Evolutionary conservation across 2,888 invertebrate genomes (phyloP), one percentile per base, ranked within the genome.

Genomic region (Cryptops parisi): DNA sequence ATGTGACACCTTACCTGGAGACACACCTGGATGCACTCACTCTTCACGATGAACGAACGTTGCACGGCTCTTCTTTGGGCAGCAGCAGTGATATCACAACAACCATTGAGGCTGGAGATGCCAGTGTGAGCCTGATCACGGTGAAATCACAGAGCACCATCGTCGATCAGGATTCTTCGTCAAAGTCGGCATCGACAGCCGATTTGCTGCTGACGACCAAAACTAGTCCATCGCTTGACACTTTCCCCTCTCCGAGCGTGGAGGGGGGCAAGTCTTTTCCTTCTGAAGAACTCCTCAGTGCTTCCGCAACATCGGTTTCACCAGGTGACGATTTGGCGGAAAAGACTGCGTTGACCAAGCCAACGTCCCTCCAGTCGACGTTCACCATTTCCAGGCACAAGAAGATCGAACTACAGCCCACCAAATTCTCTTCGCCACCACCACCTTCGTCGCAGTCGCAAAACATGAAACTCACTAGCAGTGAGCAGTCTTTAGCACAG

Each of bases 301-400:
- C 26, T 17, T 21, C 24, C 3, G 3, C 47, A 1, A n/a, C n/a
- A n/a, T n/a, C n/a, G n/a, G n/a, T n/a, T n/a, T n/a, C n/a, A n/a
- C n/a, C n/a, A n/a, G n/a, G n/a, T n/a, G n/a, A n/a, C n/a, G n/a
- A n/a, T n/a, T 24, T 21, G 12, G 17, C 27, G 17, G 27, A 27
- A 15, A 27, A 47, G 17, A 25, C 21, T 21, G 2, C 27, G 1
- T 25, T 21, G 27, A 47, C 22, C 21, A 27, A 27, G 27, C 25
- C 25, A 24, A 21, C 21, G 1, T 17, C 27, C 25, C n/a, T 26
- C 15, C 40, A 33, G 40, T 47, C 53, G 12, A 57, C 76, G 50
- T 79, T 79, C 65, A 78, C 78, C 40, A 64, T 79, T 56, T 75
- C 77, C 55, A 74, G 75, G 60, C 78, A 78, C 66, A 69, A 75